Evolutionary conservation across 2,888 invertebrate genomes (phyloP).

Genomic region (Lasioglossum lativentre): DNA sequence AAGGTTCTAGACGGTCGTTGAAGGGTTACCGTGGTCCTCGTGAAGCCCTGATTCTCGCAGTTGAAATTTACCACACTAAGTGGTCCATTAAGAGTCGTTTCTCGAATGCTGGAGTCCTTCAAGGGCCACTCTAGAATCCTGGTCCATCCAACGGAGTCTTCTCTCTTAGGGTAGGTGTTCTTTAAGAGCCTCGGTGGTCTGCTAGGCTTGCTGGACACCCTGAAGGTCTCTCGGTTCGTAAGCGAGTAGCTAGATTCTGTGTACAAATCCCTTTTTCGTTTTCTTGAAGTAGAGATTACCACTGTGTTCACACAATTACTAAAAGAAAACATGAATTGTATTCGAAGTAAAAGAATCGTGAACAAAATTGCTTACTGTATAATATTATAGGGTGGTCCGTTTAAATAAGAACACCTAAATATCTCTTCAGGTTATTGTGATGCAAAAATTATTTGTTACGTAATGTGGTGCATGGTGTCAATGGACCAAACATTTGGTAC

Average conservation of each 20-base stretch:
- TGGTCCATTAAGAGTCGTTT: conserved; percentile 11
- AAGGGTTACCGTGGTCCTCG: background rate
- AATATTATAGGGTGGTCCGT: too few species aligned
- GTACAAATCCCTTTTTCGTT: background rate
- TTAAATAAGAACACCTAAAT: too few species aligned
- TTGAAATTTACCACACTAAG: conserved; percentile 11
- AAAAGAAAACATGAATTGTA: background rate
- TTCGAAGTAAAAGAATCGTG: background rate
- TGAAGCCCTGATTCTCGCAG: background rate
- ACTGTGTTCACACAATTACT: background rate
- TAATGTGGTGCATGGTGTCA: too few species aligned
- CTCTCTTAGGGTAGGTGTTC: background rate
- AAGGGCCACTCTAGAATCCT: background rate
- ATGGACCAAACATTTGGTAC: too few species aligned
- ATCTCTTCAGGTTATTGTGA: too few species aligned
- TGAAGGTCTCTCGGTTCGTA: background rate
- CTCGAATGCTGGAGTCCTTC: background rate
- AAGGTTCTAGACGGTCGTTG: background rate
- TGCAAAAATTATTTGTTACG: too few species aligned
- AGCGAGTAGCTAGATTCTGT: background rate
- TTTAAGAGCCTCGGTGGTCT: conserved; percentile 3
- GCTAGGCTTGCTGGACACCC: background rate
- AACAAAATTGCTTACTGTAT: too few species aligned
- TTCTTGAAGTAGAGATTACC: background rate
- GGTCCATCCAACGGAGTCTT: background rate